phyloP scores from a whole-genome alignment of 2,113 vertebrate genomes.

The Fukomys damarensis region DNA sequence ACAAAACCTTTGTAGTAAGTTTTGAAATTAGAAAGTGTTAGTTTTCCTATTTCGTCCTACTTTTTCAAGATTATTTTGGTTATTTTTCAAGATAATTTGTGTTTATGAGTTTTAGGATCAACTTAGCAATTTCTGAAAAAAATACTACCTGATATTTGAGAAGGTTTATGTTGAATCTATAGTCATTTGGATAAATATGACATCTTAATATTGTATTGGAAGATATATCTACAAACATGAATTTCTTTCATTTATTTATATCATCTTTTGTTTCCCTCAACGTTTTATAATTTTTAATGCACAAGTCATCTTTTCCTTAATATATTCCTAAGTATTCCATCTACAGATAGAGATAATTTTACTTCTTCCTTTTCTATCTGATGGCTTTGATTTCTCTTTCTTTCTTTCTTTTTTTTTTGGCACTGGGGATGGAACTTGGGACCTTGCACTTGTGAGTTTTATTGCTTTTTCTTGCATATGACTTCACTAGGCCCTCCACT shows the following conservation, averaged over 20 bases:
- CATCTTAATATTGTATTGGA: neutral
- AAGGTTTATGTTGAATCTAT: neutral
- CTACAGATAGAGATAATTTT: neutral
- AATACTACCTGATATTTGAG: neutral
- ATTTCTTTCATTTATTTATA: neutral
- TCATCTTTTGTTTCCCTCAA: neutral
- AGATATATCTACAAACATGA: neutral
- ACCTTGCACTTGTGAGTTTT: no score
- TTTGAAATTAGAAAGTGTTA: neutral
- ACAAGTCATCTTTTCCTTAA: neutral
- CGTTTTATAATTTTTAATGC: neutral
- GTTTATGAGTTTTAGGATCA: neutral
- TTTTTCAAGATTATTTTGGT: neutral
- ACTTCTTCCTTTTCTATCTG: neutral
- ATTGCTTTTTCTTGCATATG: neutral
- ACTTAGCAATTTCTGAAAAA: neutral
- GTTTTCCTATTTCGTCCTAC: neutral
- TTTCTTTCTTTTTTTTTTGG: no score
- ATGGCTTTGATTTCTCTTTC: no score
- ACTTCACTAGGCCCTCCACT: neutral
- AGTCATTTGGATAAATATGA: neutral
- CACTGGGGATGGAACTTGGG: no score
- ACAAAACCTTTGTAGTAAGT: neutral
- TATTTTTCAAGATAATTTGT: neutral
- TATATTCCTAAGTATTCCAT: neutral